A percentile compares a stretch with the other conserved stretches of the same genome.
Conservation (phyloP, 1,140 invertebrate species). For the Sinonovacula constricta region DNA sequence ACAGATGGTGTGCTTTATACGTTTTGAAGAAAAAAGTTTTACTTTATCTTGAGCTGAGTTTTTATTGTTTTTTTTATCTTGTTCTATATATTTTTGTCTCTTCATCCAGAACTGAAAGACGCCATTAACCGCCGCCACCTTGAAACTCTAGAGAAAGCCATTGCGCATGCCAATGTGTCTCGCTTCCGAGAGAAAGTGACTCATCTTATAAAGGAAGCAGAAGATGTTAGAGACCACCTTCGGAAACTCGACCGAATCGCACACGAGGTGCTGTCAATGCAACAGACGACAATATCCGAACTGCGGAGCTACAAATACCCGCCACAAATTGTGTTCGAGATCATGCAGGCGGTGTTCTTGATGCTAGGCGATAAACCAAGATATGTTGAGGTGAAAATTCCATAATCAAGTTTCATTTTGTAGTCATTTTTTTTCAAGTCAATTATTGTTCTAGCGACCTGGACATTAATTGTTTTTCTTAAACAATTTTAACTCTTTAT, state of each 20-base stretch:
- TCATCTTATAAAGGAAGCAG: constrained; percentile 55
- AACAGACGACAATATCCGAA: constrained; percentile 64
- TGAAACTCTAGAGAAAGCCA: constrained; percentile 59
- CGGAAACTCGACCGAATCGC: constrained; percentile 46
- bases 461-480: too few relatives aligned
- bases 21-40: too few relatives aligned
- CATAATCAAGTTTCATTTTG: too few relatives aligned
- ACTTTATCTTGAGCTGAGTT: too few relatives aligned
- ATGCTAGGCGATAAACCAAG: constrained; percentile 57
- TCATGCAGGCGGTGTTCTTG: constrained; percentile 64
- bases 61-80: too few relatives aligned
- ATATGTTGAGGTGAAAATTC: constrained; percentile 53
- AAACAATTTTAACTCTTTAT: too few relatives aligned
- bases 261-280: constrained; percentile 58
- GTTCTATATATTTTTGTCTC: too few relatives aligned
- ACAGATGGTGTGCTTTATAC: too few relatives aligned
- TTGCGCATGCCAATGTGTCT: constrained; percentile 47
- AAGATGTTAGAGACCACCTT: constrained; percentile 56
- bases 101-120: constrained; percentile 64
- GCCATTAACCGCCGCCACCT: constrained; percentile 62
- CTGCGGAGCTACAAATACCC: constrained; percentile 63
- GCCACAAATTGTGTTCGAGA: constrained; percentile 59
- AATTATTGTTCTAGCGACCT: too few relatives aligned
- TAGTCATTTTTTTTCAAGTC: too few relatives aligned
- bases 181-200: constrained; percentile 49